Percentiles rank a stretch among this genome's conserved stretches.
These are phyloP conservation scores for Tupiocoris notatus DNA, from an alignment of 2,888 invertebrate species.

Conservation along the genomic window DNA sequence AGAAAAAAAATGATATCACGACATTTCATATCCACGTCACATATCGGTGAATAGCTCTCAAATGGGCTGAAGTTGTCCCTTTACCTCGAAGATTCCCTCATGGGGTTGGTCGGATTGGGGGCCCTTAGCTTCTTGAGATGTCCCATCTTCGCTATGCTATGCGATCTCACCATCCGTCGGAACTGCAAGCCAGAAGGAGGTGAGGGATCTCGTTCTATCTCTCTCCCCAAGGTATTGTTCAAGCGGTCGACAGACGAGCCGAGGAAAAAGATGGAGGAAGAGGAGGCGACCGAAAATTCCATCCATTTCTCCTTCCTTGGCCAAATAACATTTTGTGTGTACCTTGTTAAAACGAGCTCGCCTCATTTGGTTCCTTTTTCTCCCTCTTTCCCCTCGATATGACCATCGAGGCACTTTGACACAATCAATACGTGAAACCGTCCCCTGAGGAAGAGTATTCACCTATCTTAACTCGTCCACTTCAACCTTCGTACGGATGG, in stretches of 20 bases:
- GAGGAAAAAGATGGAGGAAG: background rate
- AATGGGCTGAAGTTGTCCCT: background rate
- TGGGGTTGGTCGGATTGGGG: constrained; percentile 24
- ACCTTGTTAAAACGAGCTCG: constrained; percentile 49
- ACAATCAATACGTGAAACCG: constrained; percentile 28
- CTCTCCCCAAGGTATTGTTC: background rate
- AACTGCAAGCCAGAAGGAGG: background rate
- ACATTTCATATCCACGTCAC: constrained; percentile 12
- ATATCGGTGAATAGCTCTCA: constrained; percentile 21
- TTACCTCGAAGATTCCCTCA: background rate
- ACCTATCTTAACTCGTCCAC: background rate
- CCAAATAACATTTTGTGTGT: constrained; percentile 40
- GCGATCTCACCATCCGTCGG: background rate
- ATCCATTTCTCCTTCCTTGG: background rate
- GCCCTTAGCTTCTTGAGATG: constrained; percentile 20
- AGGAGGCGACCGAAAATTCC: background rate
- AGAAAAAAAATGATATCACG: background rate
- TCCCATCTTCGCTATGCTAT: constrained; percentile 21
- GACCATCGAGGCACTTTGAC: constrained; percentile 28
- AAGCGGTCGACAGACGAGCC: background rate
- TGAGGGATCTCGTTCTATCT: background rate
- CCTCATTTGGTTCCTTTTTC: constrained; percentile 48
- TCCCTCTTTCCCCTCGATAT: constrained; percentile 14
- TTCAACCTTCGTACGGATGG: no score
- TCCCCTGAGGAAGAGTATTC: background rate